Conservation (phyloP, 2,888 invertebrate genomes). For the Trichogramma dendrolimi region DNA sequence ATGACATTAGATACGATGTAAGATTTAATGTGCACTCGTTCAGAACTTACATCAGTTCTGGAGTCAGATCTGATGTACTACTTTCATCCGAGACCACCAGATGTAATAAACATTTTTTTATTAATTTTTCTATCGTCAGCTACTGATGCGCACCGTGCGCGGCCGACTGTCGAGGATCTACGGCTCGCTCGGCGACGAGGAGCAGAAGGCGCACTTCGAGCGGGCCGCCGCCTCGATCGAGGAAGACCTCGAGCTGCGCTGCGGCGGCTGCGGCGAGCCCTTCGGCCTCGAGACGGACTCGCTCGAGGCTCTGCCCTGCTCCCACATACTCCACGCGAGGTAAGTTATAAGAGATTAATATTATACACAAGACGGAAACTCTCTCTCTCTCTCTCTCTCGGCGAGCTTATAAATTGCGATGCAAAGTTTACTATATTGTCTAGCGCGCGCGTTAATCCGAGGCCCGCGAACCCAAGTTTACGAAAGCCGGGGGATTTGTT, state of each 20-base stretch:
- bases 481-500: no score
- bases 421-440: no score
- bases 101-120: background rate
- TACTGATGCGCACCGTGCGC: constrained; percentile 75
- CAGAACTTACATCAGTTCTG: no score
- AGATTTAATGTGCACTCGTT: no score
- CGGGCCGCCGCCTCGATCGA: constrained; percentile 64
- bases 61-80: no score
- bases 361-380: background rate
- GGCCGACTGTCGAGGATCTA: constrained; percentile 76
- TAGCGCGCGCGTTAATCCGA: no score
- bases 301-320: constrained; percentile 78
- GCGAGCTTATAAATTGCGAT: no score
- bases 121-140: constrained; percentile 51
- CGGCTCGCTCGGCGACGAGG: constrained; percentile 75
- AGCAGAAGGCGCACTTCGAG: constrained; percentile 71
- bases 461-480: no score
- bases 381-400: no score
- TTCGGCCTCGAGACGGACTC: constrained; percentile 70
- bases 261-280: constrained; percentile 77
- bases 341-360: constrained; percentile 40
- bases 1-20: no score
- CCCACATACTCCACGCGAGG: constrained; percentile 83
- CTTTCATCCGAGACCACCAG: no score
- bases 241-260: constrained; percentile 71